These are phyloP conservation scores for Natator depressus DNA, from an alignment of 2,113 vertebrate genomes.

Conservation along the genomic window DNA sequence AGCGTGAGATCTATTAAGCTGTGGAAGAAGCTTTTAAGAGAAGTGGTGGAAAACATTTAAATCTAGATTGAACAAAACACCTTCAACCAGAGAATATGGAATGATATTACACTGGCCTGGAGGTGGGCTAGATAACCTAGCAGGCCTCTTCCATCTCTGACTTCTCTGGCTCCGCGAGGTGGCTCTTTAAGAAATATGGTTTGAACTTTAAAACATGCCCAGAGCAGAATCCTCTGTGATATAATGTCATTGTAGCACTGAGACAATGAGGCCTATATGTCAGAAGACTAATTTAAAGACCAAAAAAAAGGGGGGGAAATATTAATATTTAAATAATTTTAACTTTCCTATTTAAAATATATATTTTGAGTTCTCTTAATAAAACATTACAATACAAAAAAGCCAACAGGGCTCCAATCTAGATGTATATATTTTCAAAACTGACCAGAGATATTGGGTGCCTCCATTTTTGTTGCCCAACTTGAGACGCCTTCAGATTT, in stretches of 20 bases:
- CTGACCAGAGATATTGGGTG: not conserved
- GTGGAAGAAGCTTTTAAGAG: not conserved
- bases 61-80: not conserved
- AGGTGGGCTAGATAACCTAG: not conserved
- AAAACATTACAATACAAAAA: not conserved
- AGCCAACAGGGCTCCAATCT: not conserved
- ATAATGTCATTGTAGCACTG: not conserved
- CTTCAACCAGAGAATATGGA: not conserved
- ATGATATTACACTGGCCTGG: not conserved
- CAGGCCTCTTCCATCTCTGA: not conserved
- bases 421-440: not conserved
- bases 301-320: not conserved
- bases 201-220: not conserved
- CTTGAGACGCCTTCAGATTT: not conserved
- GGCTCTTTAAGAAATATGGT: not conserved
- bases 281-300: not conserved
- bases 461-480: not conserved
- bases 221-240: not conserved
- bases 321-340: not conserved
- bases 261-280: not conserved
- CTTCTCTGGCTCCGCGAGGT: not conserved
- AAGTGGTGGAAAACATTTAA: not conserved
- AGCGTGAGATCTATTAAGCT: not conserved
- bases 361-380: conserved; percentile 5
- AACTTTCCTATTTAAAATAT: not conserved